A percentile compares a stretch with the other conserved stretches of the same genome.
Conservation (phyloP, 2,888 invertebrate species). For the Antitype chi region DNA sequence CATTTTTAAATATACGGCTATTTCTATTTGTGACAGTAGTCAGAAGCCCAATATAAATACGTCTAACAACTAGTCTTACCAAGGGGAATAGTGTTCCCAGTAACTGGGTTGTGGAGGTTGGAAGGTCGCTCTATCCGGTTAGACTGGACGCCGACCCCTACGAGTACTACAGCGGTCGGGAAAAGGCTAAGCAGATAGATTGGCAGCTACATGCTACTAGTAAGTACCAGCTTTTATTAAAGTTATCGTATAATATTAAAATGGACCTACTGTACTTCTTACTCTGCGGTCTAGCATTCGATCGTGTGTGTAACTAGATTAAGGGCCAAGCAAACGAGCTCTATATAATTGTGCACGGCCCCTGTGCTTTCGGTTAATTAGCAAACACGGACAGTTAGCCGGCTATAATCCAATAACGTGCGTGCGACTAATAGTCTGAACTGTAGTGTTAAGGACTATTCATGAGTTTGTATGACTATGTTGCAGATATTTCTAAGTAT, state of each 20-base stretch:
- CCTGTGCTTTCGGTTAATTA: constrained; percentile 63
- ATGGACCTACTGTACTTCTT: constrained; percentile 21
- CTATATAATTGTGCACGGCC: constrained; percentile 62
- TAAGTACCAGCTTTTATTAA: neutral
- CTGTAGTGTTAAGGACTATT: constrained; percentile 36
- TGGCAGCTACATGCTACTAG: neutral
- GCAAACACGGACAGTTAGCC: constrained; percentile 59
- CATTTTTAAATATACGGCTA: neutral
- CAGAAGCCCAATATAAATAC: no score
- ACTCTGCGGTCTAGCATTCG: constrained; percentile 40
- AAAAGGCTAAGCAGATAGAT: no score
- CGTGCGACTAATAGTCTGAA: constrained; percentile 45
- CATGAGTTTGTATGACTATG: neutral
- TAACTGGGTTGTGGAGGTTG: no score
- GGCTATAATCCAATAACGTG: constrained; percentile 54
- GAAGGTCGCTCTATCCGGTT: no score
- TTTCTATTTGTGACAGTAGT: neutral
- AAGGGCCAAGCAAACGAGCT: constrained; percentile 64
- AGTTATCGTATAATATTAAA: neutral
- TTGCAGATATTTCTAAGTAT: neutral
- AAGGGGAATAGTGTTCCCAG: no score
- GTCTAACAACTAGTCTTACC: neutral
- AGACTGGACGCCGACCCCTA: no score
- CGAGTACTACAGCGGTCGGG: no score
- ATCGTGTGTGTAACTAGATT: constrained; percentile 67